phyloP scores from a whole-genome alignment of 2,888 invertebrate species.

The Epistrophella euchroma region DNA sequence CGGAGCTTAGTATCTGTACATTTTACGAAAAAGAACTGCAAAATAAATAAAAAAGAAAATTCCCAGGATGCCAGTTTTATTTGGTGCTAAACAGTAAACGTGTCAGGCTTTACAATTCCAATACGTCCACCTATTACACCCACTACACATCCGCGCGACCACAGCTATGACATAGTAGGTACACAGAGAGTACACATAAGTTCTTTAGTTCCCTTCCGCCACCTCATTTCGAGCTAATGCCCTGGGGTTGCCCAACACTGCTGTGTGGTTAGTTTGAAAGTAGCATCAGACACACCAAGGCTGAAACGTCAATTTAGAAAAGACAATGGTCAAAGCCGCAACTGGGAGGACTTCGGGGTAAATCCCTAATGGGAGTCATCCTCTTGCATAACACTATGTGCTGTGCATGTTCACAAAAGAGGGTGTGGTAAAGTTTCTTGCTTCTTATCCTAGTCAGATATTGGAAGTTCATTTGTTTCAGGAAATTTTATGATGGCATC shows the following conservation, averaged over 20 bases:
- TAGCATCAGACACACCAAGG: conserved; percentile 55
- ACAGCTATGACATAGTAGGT: conserved; percentile 30
- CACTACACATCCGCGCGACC: conserved; percentile 36
- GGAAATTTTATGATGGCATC: conserved; percentile 70
- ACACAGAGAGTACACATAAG: conserved; percentile 8
- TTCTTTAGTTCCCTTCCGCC: not conserved
- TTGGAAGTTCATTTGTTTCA: conserved; percentile 75
- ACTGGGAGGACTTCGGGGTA: conserved; percentile 41
- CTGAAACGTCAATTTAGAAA: conserved; percentile 66
- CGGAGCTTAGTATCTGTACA: conserved; percentile 52
- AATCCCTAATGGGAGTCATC: conserved; percentile 49
- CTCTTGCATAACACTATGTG: conserved; percentile 21
- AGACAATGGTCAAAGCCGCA: conserved; percentile 63
- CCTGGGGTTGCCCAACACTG: conserved; percentile 39
- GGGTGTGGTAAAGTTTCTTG: conserved; percentile 34
- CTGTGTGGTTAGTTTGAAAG: conserved; percentile 61
- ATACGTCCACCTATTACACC: conserved; percentile 59
- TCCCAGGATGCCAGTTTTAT: conserved; percentile 72
- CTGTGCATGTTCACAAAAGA: conserved; percentile 7
- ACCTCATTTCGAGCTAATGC: conserved; percentile 44
- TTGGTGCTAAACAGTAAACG: conserved; percentile 74
- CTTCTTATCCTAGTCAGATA: conserved; percentile 51
- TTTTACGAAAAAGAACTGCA: conserved; percentile 59
- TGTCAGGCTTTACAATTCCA: conserved; percentile 74
- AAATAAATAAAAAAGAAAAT: conserved; percentile 71